Percentiles rank a stretch among this genome's conserved stretches.
Evolutionary conservation across 35 echinoderm and acorn worm species (phyloP).

Genomic region (Apostichopus californicus): DNA sequence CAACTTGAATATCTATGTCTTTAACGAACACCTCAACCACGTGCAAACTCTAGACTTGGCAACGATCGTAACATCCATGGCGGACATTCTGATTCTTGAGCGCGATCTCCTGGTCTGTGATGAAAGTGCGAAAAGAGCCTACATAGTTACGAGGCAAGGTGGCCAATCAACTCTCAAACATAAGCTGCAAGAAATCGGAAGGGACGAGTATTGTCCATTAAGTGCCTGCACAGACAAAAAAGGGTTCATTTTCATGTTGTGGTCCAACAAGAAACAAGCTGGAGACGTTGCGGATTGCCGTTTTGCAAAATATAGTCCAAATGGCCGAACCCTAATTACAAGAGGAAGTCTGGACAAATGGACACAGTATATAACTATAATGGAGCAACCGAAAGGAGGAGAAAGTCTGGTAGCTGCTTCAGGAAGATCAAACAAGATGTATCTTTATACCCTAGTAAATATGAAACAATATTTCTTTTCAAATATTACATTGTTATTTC

Average conservation of each 20-base stretch:
- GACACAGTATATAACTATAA: too few species aligned
- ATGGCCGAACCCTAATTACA: too few species aligned
- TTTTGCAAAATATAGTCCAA: too few species aligned
- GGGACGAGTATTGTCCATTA: not conserved
- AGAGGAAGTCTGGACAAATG: too few species aligned
- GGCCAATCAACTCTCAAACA: not conserved
- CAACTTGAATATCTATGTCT: not conserved
- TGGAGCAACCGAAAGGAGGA: too few species aligned
- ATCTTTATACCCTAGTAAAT: too few species aligned
- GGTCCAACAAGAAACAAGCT: not conserved
- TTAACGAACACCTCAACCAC: not conserved
- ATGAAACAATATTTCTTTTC: too few species aligned
- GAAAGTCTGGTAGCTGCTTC: too few species aligned
- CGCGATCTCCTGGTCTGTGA: not conserved
- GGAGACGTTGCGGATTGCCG: too few species aligned
- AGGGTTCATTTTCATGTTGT: not conserved
- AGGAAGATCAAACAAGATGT: too few species aligned
- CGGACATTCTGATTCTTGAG: not conserved
- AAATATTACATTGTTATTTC: too few species aligned
- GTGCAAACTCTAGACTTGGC: not conserved
- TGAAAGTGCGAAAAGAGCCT: not conserved
- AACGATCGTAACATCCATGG: not conserved
- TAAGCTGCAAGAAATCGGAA: not conserved
- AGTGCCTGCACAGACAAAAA: not conserved
- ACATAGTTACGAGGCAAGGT: not conserved